Evolutionary conservation across 2,113 vertebrate genomes (phyloP).

Genomic region (Tychaedon coryphoeus): DNA sequence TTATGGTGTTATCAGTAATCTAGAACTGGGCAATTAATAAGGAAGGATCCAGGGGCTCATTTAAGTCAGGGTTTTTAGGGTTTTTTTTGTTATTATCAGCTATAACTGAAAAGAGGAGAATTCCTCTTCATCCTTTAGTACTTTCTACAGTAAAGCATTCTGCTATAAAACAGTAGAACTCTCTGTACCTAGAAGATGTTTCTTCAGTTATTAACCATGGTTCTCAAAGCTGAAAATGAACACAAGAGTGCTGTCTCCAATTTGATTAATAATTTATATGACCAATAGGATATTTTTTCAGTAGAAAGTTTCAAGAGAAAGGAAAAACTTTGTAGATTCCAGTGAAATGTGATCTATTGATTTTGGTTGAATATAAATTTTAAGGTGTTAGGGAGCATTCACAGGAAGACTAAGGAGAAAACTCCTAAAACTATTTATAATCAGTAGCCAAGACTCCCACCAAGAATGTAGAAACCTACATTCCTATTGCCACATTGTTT

Average conservation of each 20-base stretch:
- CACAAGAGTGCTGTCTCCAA: not conserved
- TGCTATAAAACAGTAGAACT: not conserved
- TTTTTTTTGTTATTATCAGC: not conserved
- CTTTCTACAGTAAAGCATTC: not conserved
- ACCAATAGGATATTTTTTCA: not conserved
- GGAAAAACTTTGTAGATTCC: not conserved
- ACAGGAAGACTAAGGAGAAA: not conserved
- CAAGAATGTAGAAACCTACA: not conserved
- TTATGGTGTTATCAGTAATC: not conserved
- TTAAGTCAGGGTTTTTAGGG: not conserved
- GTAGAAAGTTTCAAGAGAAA: not conserved
- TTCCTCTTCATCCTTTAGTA: not conserved
- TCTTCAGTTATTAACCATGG: not conserved
- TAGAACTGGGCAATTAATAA: not conserved
- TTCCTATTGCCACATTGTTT: not conserved
- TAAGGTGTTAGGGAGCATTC: not conserved
- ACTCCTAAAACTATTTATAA: not conserved
- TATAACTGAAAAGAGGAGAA: not conserved
- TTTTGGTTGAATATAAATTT: not conserved
- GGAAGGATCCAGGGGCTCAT: not conserved
- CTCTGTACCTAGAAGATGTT: not conserved
- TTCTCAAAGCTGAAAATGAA: not conserved
- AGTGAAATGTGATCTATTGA: not conserved
- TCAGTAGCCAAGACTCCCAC: not conserved
- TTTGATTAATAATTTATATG: not conserved